A percentile compares a stretch with the other conserved stretches of the same genome.
phyloP scores from a whole-genome alignment of 2,888 invertebrate species.

The Acleris cristana region DNA sequence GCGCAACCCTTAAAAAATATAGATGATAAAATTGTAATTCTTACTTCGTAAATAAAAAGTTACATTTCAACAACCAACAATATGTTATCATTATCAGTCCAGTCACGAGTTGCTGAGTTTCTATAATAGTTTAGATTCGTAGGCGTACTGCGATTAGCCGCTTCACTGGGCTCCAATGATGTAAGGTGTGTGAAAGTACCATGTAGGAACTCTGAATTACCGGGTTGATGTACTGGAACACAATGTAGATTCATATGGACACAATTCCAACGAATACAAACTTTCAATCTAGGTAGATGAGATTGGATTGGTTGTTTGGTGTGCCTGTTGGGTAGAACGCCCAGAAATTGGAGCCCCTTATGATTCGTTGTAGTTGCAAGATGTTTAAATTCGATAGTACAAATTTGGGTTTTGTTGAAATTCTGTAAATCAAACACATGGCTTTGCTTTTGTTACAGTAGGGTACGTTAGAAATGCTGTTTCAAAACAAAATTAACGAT shows the following conservation, averaged over 20 bases:
- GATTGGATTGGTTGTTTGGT: too few relatives aligned
- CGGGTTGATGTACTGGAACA: slow-evolving; percentile 54
- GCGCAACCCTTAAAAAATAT: too few relatives aligned
- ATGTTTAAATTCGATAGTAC: too few relatives aligned
- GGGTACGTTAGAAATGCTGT: not conserved
- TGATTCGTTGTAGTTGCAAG: too few relatives aligned
- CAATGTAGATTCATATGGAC: slow-evolving; percentile 49
- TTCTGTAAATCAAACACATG: slow-evolving; percentile 49
- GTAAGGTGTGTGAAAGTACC: slow-evolving; percentile 45
- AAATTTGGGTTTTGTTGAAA: too few relatives aligned
- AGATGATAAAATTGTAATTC: too few relatives aligned
- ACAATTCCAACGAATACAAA: too few relatives aligned
- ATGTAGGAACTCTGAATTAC: slow-evolving; percentile 40
- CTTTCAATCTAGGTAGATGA: too few relatives aligned
- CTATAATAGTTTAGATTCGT: slow-evolving; percentile 37
- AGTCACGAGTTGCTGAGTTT: slow-evolving; percentile 5
- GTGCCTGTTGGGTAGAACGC: too few relatives aligned
- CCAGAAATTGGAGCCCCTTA: too few relatives aligned
- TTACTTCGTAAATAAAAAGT: too few relatives aligned
- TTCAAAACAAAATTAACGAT: too few relatives aligned
- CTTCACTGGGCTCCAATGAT: slow-evolving; percentile 40
- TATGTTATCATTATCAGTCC: slow-evolving; percentile 3
- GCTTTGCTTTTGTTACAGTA: slow-evolving; percentile 54
- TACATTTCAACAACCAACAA: not conserved
- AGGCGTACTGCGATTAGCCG: slow-evolving; percentile 45